A percentile compares a stretch with the other conserved stretches of the same genome.
Evolutionary conservation across 2,113 vertebrate species (phyloP).

Genomic region (Hippocampus abdominalis): DNA sequence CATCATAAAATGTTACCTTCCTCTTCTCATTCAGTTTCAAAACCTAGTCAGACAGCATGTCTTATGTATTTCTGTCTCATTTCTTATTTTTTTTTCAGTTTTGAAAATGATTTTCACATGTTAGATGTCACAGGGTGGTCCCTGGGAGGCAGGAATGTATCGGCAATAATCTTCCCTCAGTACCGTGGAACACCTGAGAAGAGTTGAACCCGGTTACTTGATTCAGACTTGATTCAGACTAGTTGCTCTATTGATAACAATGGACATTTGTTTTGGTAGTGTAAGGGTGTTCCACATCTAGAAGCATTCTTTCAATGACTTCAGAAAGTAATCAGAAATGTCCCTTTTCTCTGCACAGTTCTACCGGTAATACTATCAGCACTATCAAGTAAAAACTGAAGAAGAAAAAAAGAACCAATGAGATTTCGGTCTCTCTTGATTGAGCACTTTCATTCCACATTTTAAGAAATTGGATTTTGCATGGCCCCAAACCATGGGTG

Average conservation of each 20-base stretch:
- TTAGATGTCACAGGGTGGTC: slow-evolving; percentile 57
- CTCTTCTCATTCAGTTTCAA: slow-evolving; percentile 50
- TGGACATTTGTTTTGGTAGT: slow-evolving; percentile 45
- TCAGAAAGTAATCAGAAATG: slow-evolving; percentile 25
- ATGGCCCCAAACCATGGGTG: too few relatives aligned
- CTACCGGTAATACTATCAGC: too few relatives aligned
- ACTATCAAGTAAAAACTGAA: too few relatives aligned
- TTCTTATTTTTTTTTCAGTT: slow-evolving; percentile 36
- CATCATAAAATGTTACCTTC: slow-evolving; percentile 31
- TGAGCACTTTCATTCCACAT: too few relatives aligned
- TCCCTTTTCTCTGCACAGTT: too few relatives aligned
- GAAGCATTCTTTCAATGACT: slow-evolving; percentile 54
- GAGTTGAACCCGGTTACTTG: slow-evolving; percentile 67
- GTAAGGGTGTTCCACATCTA: slow-evolving; percentile 52
- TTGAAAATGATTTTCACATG: slow-evolving; percentile 40
- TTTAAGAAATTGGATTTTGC: too few relatives aligned
- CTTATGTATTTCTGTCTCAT: slow-evolving; percentile 36
- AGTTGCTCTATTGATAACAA: slow-evolving; percentile 56
- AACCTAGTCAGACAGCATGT: slow-evolving; percentile 33
- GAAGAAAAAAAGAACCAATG: too few relatives aligned
- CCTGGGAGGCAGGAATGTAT: slow-evolving; percentile 55
- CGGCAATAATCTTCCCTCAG: slow-evolving; percentile 65
- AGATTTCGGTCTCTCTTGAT: too few relatives aligned
- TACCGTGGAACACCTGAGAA: slow-evolving; percentile 52
- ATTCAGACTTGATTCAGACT: slow-evolving; percentile 72